These are phyloP conservation scores for Unio pictorum DNA, from an alignment of 2,888 invertebrate genomes.

Conservation along the genomic window DNA sequence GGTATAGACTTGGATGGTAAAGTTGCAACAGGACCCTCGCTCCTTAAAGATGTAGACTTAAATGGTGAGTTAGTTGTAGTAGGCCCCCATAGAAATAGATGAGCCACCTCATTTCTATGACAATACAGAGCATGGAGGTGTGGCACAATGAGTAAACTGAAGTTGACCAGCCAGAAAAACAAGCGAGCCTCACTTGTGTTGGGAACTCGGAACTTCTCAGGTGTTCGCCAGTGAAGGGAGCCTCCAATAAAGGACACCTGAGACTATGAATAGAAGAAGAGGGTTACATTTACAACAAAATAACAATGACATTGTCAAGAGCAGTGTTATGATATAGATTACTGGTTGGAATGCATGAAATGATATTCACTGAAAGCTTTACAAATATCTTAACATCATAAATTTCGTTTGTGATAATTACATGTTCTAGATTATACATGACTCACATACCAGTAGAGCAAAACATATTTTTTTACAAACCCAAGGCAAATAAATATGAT, in stretches of 20 bases:
- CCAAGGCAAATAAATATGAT: too few species aligned
- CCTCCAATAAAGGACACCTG: conserved; percentile 53
- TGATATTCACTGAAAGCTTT: too few species aligned
- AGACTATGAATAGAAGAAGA: conserved; percentile 27
- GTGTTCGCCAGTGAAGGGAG: conserved; percentile 54
- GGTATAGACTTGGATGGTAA: conserved; percentile 1
- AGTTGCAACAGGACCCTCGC: conserved; percentile 3
- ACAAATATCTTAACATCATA: too few species aligned
- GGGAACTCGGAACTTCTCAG: conserved; percentile 34
- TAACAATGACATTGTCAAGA: neutral
- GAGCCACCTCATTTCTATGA: conserved; percentile 19
- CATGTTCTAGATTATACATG: too few species aligned
- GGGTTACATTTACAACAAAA: neutral
- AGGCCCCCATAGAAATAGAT: conserved; percentile 8
- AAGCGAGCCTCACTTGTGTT: conserved; percentile 22
- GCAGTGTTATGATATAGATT: neutral
- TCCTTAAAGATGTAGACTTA: conserved; percentile 3
- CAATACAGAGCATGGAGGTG: conserved; percentile 57
- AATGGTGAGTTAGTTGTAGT: conserved; percentile 4
- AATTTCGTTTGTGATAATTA: too few species aligned
- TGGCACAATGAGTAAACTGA: conserved; percentile 54
- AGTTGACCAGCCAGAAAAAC: conserved; percentile 54
- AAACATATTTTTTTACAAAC: too few species aligned
- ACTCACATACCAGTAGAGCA: too few species aligned
- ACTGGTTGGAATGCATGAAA: too few species aligned